These are phyloP conservation scores for Rhizoglyphus robini DNA, from an alignment of 1,140 invertebrate genomes.

Conservation along the genomic window DNA sequence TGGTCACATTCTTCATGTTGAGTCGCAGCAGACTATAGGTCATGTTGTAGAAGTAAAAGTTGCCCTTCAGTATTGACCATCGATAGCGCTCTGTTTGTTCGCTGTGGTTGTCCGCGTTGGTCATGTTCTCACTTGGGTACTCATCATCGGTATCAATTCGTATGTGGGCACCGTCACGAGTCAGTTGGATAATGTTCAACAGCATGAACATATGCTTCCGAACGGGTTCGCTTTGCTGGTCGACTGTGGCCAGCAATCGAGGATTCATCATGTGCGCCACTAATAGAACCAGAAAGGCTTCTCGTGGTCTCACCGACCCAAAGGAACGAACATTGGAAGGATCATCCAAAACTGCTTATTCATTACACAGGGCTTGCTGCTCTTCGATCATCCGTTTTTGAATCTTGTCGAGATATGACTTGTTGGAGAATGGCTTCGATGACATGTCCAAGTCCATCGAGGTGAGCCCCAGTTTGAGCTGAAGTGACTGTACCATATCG, in stretches of 20 bases:
- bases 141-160: background rate
- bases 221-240: background rate
- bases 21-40: slow-evolving; percentile 1
- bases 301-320: background rate
- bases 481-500: no score
- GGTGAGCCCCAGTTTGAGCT: no score
- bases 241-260: background rate
- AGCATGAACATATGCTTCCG: background rate
- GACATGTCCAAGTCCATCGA: no score
- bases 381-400: no score
- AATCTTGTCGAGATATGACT: no score
- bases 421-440: no score
- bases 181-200: background rate
- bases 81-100: background rate
- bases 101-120: background rate
- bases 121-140: background rate
- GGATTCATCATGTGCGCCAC: background rate
- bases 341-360: no score
- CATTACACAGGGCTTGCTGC: no score
- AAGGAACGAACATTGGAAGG: no score
- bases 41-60: no score
- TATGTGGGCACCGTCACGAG: background rate
- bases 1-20: no score
- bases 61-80: no score
- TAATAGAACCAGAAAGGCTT: background rate